Evolutionary conservation across 1,140 invertebrate species (phyloP).

Genomic region (Megalopta genalis): DNA sequence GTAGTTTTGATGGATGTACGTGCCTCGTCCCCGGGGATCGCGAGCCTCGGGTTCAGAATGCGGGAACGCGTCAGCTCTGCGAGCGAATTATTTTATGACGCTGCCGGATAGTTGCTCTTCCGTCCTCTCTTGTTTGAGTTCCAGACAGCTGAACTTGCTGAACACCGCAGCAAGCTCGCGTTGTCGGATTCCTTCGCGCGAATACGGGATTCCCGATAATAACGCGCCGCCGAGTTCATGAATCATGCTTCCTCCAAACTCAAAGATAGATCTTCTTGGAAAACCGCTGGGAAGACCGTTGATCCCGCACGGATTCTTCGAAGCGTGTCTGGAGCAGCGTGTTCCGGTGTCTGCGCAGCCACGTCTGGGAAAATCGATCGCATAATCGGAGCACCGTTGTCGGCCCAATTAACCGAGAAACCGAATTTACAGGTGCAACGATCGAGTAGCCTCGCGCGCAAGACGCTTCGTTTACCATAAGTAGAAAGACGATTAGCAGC

Average conservation of each 20-base stretch:
- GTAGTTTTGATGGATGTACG: constrained; percentile 40
- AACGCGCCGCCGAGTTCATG: neutral
- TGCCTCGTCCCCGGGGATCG: neutral
- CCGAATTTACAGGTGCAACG: too few species aligned
- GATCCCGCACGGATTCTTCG: too few species aligned
- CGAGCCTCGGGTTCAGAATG: neutral
- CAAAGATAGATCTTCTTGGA: neutral
- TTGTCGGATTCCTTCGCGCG: neutral
- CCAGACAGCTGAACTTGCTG: neutral
- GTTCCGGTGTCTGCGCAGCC: too few species aligned
- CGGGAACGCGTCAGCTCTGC: neutral
- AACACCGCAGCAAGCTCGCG: neutral
- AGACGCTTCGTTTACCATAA: too few species aligned
- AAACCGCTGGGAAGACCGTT: too few species aligned
- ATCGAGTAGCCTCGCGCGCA: too few species aligned
- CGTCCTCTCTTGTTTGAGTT: neutral
- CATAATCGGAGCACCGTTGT: too few species aligned
- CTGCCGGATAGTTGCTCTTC: neutral
- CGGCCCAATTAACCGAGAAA: too few species aligned
- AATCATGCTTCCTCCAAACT: neutral
- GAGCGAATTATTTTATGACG: constrained; percentile 9
- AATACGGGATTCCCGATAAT: neutral
- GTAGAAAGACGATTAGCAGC: too few species aligned
- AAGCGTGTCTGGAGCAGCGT: too few species aligned
- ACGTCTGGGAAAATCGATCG: too few species aligned